Conservation (phyloP, 2,888 invertebrate genomes). For the Aleiodes testaceus region DNA sequence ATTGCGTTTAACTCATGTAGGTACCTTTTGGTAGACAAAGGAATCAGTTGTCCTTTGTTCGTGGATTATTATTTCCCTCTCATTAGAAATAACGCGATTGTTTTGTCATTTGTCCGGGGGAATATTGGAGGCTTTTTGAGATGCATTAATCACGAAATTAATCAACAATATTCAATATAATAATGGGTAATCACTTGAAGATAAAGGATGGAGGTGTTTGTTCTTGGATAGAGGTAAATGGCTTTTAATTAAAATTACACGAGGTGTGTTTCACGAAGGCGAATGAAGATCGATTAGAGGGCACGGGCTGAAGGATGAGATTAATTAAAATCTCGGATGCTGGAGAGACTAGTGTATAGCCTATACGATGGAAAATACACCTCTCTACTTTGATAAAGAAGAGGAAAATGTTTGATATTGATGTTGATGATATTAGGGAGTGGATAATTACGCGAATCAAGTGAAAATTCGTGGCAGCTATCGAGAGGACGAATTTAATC, state of each 20-base stretch:
- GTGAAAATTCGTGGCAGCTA: too few species aligned
- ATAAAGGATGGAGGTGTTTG: slow-evolving; percentile 12
- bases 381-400: too few species aligned
- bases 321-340: slow-evolving; percentile 66
- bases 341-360: neutral
- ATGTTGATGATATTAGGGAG: neutral
- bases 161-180: slow-evolving; percentile 12
- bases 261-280: slow-evolving; percentile 52
- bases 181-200: neutral
- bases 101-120: too few species aligned
- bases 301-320: slow-evolving; percentile 64
- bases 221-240: slow-evolving; percentile 12
- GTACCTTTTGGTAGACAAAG: neutral
- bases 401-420: too few species aligned
- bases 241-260: slow-evolving; percentile 68
- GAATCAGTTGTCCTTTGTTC: slow-evolving; percentile 6
- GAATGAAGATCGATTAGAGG: slow-evolving; percentile 66
- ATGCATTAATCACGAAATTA: too few species aligned
- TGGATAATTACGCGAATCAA: neutral
- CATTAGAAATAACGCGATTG: neutral
- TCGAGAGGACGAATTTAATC: too few species aligned
- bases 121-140: too few species aligned
- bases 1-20: too few species aligned
- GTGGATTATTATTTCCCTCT: slow-evolving; percentile 21
- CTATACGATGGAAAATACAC: too few species aligned